Evolutionary conservation across 2,888 invertebrate species (phyloP).

Genomic region (Neoitamus cyanurus): DNA sequence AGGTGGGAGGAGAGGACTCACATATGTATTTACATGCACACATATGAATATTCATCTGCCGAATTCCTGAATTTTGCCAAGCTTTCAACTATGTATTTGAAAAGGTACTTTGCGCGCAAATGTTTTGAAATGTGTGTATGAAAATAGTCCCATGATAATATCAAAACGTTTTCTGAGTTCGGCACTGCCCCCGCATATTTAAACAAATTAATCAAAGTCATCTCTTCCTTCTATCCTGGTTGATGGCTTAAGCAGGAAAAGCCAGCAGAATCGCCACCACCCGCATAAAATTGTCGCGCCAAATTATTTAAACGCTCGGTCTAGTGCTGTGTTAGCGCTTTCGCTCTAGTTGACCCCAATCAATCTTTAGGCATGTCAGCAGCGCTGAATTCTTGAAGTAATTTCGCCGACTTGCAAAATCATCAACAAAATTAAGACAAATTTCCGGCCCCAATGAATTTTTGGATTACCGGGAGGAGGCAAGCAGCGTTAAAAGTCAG

Average conservation of each 20-base stretch:
- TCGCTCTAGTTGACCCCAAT: not conserved
- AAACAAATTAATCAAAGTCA: not conserved
- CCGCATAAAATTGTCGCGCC: not conserved
- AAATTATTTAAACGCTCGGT: conserved; percentile 1
- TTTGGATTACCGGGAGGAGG: not conserved
- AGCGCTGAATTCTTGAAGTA: conserved; percentile 1
- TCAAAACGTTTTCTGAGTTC: not conserved
- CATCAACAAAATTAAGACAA: conserved; percentile 31
- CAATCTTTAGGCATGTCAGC: not conserved
- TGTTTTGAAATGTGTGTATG: too few relatives aligned
- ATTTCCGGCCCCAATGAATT: conserved; percentile 20
- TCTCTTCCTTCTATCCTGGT: not conserved
- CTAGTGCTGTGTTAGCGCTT: not conserved
- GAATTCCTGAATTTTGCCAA: too few relatives aligned
- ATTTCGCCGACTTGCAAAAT: conserved; percentile 4
- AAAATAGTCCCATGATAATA: not conserved
- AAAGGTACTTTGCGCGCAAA: too few relatives aligned
- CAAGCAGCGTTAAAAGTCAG: not conserved
- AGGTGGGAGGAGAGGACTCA: too few relatives aligned
- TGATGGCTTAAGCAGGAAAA: not conserved
- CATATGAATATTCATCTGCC: too few relatives aligned
- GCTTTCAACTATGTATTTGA: too few relatives aligned
- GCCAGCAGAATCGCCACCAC: not conserved
- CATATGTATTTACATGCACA: too few relatives aligned
- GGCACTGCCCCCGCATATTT: not conserved